Percentiles rank a stretch among this genome's conserved stretches.
Conservation (phyloP, 2,797 vertebrate genomes). For the Steatocranus sp. region DNA sequence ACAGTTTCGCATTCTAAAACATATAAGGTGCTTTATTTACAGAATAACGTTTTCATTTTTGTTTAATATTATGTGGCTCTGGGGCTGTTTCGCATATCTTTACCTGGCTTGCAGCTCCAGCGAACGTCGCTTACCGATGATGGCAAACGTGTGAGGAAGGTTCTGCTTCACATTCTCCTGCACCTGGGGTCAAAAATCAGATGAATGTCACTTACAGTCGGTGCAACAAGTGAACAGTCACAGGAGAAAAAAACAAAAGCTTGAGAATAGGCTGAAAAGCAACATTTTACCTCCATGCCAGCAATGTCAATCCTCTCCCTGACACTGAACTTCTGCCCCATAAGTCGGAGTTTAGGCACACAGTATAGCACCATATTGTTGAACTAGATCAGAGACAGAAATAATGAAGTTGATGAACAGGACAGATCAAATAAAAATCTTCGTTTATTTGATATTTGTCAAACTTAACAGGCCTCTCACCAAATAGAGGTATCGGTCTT, state of each 20-base stretch:
- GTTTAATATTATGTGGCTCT: neutral
- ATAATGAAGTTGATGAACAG: neutral
- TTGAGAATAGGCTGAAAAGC: neutral
- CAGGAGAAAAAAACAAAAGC: neutral
- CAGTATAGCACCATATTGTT: conserved; percentile 98
- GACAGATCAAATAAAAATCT: neutral
- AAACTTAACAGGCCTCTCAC: conserved; percentile 69
- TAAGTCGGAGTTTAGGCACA: conserved; percentile 92
- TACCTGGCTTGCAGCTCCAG: conserved; percentile 94
- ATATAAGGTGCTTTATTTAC: neutral
- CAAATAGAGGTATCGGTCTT: conserved; percentile 95
- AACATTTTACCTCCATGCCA: conserved; percentile 84
- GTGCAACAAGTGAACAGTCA: neutral
- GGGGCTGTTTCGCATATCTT: neutral
- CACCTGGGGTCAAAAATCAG: conserved; percentile 75
- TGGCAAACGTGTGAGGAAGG: conserved; percentile 83
- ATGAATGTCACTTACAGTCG: neutral
- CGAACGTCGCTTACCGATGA: conserved; percentile 87
- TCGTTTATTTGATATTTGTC: neutral
- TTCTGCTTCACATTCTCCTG: conserved; percentile 89
- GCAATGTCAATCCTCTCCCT: conserved; percentile 94
- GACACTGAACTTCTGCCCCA: conserved; percentile 97
- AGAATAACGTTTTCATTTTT: neutral
- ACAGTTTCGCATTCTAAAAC: neutral
- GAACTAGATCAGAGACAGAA: conserved; percentile 75